A percentile compares a stretch with the other conserved stretches of the same genome.
phyloP scores from a whole-genome alignment of 2,888 invertebrate genomes.

The Andrena trimmerana region DNA sequence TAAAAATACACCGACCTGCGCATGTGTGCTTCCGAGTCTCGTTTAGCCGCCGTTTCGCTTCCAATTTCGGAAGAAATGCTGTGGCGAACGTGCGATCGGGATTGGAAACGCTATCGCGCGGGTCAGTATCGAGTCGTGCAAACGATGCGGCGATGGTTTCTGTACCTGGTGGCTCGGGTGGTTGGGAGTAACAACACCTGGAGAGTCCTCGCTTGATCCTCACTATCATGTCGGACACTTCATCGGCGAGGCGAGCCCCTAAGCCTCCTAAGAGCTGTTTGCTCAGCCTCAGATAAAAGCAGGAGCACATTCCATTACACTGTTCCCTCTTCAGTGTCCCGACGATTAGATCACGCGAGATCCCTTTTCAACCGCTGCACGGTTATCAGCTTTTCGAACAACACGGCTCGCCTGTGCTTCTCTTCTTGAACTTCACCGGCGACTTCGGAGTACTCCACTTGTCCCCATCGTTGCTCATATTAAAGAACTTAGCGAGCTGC shows the following conservation, averaged over 20 bases:
- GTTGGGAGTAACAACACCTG: slow-evolving; percentile 75
- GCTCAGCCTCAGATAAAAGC: slow-evolving; percentile 80
- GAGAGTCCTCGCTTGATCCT: slow-evolving; percentile 79
- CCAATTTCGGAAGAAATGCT: slow-evolving; percentile 19
- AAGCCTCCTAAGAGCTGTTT: slow-evolving; percentile 80
- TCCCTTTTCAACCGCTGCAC: not conserved
- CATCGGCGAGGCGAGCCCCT: slow-evolving; percentile 77
- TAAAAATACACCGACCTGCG: slow-evolving; percentile 66
- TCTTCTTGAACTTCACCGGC: not conserved
- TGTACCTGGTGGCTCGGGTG: slow-evolving; percentile 80
- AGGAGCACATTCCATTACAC: slow-evolving; percentile 81
- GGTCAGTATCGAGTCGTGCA: not conserved
- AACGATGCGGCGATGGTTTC: slow-evolving; percentile 14
- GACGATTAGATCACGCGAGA: not conserved
- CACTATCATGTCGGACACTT: slow-evolving; percentile 81
- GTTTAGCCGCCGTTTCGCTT: not conserved
- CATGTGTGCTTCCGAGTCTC: slow-evolving; percentile 35
- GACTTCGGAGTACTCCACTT: not conserved
- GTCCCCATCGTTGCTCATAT: not conserved
- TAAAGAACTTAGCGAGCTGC: not conserved
- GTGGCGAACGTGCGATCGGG: not conserved
- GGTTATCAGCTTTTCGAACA: slow-evolving; percentile 10
- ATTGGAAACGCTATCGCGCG: slow-evolving; percentile 1
- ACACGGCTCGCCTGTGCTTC: not conserved
- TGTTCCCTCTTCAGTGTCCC: slow-evolving; percentile 31